Percentiles rank a stretch among this genome's conserved stretches.
phyloP scores from a whole-genome alignment of 1,140 invertebrate genomes.

The Epicauta chinensis region DNA sequence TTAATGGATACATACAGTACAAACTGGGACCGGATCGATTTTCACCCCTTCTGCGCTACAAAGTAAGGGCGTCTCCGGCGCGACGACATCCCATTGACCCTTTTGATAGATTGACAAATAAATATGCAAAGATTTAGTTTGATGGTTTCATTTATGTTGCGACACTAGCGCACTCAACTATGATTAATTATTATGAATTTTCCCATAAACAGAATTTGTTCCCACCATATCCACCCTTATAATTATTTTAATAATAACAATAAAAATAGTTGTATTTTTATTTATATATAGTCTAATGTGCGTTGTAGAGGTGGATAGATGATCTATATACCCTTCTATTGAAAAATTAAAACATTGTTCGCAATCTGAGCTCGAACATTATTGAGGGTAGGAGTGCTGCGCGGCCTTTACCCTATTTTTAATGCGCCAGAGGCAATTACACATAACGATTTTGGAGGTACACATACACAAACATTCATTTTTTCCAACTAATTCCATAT shows the following conservation, averaged over 20 bases:
- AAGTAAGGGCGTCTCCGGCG: conserved; percentile 15
- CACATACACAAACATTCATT: conserved; percentile 4
- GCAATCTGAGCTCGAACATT: conserved; percentile 7
- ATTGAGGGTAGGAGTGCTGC: conserved; percentile 4
- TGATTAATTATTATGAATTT: conserved; percentile 12
- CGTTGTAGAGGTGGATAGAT: neutral
- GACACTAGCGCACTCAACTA: conserved; percentile 13
- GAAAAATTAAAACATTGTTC: conserved; percentile 15
- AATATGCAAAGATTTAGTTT: conserved; percentile 22
- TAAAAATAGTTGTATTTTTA: neutral
- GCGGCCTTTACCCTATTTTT: conserved; percentile 13
- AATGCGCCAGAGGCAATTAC: conserved; percentile 4
- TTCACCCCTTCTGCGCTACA: conserved; percentile 21
- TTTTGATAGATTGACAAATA: conserved; percentile 28
- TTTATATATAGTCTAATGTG: neutral
- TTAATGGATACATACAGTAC: conserved; percentile 22
- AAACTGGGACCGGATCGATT: conserved; percentile 18
- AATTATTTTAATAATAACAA: neutral
- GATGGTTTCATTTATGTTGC: neutral
- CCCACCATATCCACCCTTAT: conserved; percentile 5
- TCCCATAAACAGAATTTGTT: conserved; percentile 8
- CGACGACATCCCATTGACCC: conserved; percentile 22
- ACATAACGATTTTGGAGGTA: conserved; percentile 1
- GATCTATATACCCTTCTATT: neutral
- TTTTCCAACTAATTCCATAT: conserved; percentile 3